Base-by-base conservation (phyloP, 2,797 vertebrate genomes). In the Crypturellus tataupa region DNA sequence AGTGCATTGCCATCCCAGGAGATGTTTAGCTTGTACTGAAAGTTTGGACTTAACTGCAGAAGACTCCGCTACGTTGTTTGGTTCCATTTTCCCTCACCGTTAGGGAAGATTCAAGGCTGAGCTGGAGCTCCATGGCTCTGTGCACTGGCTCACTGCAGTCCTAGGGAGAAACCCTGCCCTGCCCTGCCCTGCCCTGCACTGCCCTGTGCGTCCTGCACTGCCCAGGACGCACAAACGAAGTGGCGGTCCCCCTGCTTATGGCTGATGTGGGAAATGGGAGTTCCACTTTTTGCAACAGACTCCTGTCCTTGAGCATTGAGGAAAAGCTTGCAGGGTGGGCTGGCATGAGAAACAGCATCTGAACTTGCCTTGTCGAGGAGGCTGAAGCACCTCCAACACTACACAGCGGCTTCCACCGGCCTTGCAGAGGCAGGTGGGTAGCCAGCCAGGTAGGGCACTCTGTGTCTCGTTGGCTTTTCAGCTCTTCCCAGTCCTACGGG, bases 181-280 rank as follows among this genome's bases (percentile, higher is more conserved):
- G 19, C 21, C 4, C 19, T 4, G 4, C 40, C 37, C 37, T 39
- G 37, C 10, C 29, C 21, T 19, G 27, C n/a, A 0, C 0, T n/a
- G 19, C 21, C 4, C 19, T 4, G 4, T 37, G n/a, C n/a, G n/a
- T n/a, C 37, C 37, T 39, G 37, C 10, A 9, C 37, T 39, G 37
- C 37, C 31, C 58, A 47, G 27, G 29, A 60, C 76, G 47, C 29
- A 51, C 64, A 84, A 83, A 73, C 21, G 55, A 70, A 72, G 16
- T 29, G 3, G 2, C 49, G 29, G 12, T 42, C 21, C 19, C 5
- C 31, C 59, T 55, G 13, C 21, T 58, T 31, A 23, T 21, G 56
- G 20, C 40, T 73, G 71, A 11, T 6, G 1, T 5, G 16, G 51
- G 31, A 70, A 82, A 40, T 9, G 23, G 25, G 64, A 19, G 15